These are phyloP conservation scores for Drosophila cracens DNA, from an alignment of 2,888 invertebrate species.

Conservation along the genomic window DNA sequence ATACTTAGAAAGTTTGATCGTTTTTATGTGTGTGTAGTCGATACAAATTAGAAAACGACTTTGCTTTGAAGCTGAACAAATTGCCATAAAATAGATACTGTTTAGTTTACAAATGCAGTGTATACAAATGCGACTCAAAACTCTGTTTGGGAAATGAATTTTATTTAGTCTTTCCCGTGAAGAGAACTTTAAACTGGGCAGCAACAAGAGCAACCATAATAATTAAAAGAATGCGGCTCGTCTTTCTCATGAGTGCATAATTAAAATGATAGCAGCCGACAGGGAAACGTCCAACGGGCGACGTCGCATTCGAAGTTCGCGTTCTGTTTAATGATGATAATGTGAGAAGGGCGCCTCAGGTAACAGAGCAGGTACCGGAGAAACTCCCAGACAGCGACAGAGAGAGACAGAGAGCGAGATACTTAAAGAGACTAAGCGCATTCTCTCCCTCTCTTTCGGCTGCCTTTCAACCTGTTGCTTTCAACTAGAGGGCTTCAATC, in stretches of 20 bases:
- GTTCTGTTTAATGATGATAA: constrained; percentile 75
- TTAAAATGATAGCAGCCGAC: constrained; percentile 69
- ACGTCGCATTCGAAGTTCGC: constrained; percentile 59
- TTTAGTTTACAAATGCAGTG: constrained; percentile 20
- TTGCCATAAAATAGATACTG: background rate
- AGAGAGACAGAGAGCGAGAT: constrained; percentile 1
- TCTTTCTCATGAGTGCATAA: constrained; percentile 71
- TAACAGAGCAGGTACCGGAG: constrained; percentile 48
- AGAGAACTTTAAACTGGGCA: constrained; percentile 45
- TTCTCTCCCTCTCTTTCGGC: background rate
- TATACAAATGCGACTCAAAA: constrained; percentile 44
- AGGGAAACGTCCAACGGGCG: constrained; percentile 30
- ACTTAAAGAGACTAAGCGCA: constrained; percentile 2
- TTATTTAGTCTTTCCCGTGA: constrained; percentile 52
- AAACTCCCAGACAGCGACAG: constrained; percentile 8
- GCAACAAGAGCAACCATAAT: constrained; percentile 26
- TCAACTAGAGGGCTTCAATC: constrained; percentile 65
- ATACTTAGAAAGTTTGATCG: background rate
- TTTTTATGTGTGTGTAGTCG: background rate
- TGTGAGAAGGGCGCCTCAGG: constrained; percentile 75
- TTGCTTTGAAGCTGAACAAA: background rate
- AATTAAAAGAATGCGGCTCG: constrained; percentile 51
- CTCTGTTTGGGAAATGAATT: constrained; percentile 48
- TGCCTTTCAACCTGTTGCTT: constrained; percentile 28
- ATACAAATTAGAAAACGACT: background rate